Evolutionary conservation across 2,113 vertebrate species (phyloP), one percentile per base, ranked within the genome.

Genomic region (Halichoeres trimaculatus): DNA sequence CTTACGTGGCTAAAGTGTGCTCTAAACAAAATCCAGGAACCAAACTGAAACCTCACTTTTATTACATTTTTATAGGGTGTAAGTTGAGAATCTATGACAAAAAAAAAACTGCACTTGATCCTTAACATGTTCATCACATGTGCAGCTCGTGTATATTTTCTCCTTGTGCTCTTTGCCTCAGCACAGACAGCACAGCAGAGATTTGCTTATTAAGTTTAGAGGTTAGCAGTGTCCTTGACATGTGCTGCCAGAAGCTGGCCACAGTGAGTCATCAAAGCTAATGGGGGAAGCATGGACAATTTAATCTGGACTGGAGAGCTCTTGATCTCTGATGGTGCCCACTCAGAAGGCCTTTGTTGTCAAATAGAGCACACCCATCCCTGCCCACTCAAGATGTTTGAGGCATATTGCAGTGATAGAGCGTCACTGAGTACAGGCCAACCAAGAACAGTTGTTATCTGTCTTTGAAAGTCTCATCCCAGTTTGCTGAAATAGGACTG

Each of bases 151-250:
- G 60, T 69, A 56, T 30, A 30, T 30, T 30, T 7, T 35, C 60
- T 67, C 51, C 62, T 72, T 48, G 35, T 57, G 34, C 69, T 67
- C 71, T 78, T 84, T 64, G 54, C 66, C 70, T 85, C 69, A 48
- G 70, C 67, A 75, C 63, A 35, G 74, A 60, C 69, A 40, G 65
- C 77, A 80, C 70, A 70, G 74, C 83, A 81, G 72, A 91, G 81
- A 90, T 90, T 80, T 86, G 83, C 80, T 87, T 85, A 90, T 89
- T 90, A 85, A 68, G 67, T 84, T 91, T 91, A 82, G 86, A 93
- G 90, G 87, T 91, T 85, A 88, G 85, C 83, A 69, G 83, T 89
- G 88, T 85, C 85, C 83, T 90, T 89, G 90, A 93, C 88, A 81
- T 90, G 87, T 88, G 81, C 84, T 66, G 81, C 84, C 62, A 84